Percentiles rank a stretch among this genome's conserved stretches.
Conservation (phyloP, 2,888 invertebrate genomes). For the Nomada goodeniana region DNA sequence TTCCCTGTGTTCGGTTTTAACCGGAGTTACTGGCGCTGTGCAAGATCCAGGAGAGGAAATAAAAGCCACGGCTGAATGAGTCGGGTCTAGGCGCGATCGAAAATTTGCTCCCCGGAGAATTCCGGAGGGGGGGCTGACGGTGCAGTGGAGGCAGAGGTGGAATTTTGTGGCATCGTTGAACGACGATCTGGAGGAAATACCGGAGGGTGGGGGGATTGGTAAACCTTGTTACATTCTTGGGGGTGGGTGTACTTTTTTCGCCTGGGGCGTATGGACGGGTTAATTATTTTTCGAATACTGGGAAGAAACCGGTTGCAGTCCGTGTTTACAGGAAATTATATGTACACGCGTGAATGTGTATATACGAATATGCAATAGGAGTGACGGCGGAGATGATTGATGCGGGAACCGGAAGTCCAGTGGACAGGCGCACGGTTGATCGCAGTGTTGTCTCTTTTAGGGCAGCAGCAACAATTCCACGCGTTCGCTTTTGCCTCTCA, state of each 20-base stretch:
- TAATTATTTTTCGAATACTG: not conserved
- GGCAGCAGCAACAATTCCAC: slow-evolving; percentile 98
- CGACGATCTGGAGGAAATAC: not conserved
- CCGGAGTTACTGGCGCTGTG: slow-evolving; percentile 8
- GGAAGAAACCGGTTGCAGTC: not conserved
- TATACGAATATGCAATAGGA: not conserved
- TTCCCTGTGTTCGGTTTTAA: slow-evolving; percentile 22
- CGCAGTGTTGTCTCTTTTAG: slow-evolving; percentile 95
- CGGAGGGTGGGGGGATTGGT: not conserved
- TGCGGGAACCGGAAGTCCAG: slow-evolving; percentile 84
- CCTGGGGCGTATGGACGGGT: not conserved
- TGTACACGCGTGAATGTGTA: no score
- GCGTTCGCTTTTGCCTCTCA: slow-evolving; percentile 90
- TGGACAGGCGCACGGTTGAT: slow-evolving; percentile 85
- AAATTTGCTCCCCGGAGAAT: not conserved
- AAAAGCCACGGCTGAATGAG: slow-evolving; percentile 20
- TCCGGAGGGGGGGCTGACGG: not conserved
- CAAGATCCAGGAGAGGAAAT: slow-evolving; percentile 31
- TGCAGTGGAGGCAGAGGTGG: not conserved
- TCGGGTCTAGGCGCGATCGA: not conserved
- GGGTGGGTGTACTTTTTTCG: not conserved
- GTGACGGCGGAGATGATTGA: slow-evolving; percentile 22
- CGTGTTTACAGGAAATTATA: not conserved
- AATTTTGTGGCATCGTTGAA: not conserved
- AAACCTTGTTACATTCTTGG: not conserved